phyloP scores from a whole-genome alignment of 2,797 vertebrate genomes.

The Linurgus olivaceus region DNA sequence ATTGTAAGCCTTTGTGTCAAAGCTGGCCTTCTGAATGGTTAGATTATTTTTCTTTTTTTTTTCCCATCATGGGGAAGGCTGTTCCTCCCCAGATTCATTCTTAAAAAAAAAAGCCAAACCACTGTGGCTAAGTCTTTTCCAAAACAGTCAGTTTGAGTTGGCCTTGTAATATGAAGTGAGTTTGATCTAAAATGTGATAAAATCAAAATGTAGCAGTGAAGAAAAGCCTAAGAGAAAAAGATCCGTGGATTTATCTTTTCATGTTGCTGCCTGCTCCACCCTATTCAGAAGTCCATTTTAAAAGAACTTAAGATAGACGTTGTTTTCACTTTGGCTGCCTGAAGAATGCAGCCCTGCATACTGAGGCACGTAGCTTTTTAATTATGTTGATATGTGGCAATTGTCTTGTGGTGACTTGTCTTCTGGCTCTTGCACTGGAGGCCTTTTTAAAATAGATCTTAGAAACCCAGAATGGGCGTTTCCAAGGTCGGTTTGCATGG shows the following conservation, averaged over 20 bases:
- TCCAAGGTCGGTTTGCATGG: background rate
- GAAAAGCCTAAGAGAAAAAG: background rate
- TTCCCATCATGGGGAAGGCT: background rate
- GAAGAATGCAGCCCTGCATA: slow-evolving; percentile 18
- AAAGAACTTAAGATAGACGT: background rate
- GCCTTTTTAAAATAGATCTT: background rate
- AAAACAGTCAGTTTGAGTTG: background rate
- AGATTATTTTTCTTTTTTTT: background rate
- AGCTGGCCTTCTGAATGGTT: slow-evolving; percentile 10
- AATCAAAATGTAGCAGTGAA: background rate
- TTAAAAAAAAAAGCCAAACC: slow-evolving; percentile 11
- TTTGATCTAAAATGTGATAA: slow-evolving; percentile 31
- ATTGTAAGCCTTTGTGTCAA: slow-evolving; percentile 22
- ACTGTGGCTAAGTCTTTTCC: background rate
- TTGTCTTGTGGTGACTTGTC: slow-evolving; percentile 66
- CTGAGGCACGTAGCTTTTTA: slow-evolving; percentile 32
- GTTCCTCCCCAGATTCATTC: background rate
- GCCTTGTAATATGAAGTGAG: background rate
- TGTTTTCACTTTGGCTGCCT: slow-evolving; percentile 24
- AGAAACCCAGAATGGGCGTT: slow-evolving; percentile 8
- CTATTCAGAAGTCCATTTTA: slow-evolving; percentile 9
- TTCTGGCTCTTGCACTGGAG: background rate
- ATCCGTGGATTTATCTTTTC: slow-evolving; percentile 24
- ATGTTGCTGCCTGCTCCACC: slow-evolving; percentile 20
- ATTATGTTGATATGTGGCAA: slow-evolving; percentile 61